phyloP scores from a whole-genome alignment of 2,888 invertebrate species.

The Scrobipalpa costella region DNA sequence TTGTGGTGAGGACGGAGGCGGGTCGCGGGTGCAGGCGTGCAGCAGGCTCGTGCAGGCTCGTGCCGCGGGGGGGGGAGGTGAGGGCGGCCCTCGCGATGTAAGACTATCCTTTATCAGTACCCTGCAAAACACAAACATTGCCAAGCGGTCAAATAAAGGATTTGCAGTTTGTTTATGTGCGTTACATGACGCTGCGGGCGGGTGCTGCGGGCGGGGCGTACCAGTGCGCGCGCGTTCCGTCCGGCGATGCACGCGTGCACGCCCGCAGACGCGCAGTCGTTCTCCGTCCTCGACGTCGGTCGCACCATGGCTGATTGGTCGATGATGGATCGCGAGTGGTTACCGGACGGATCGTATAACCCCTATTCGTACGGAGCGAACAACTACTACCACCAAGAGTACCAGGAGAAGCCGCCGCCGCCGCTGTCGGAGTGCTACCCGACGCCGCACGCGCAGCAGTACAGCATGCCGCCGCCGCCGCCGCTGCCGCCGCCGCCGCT shows the following conservation, averaged over 20 bases:
- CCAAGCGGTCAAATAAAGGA: conserved; percentile 61
- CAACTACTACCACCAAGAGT: conserved; percentile 39
- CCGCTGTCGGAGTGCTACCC: conserved; percentile 34
- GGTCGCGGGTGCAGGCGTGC: conserved; percentile 11
- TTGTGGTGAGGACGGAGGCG: background rate
- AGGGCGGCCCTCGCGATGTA: conserved; percentile 2
- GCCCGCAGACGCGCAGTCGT: conserved; percentile 48
- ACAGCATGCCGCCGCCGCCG: conserved; percentile 33
- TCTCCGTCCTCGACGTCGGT: conserved; percentile 33
- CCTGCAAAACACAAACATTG: conserved; percentile 40
- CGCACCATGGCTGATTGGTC: conserved; percentile 59
- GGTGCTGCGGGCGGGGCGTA: conserved; percentile 43
- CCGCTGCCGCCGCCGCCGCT: conserved; percentile 32
- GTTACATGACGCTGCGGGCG: conserved; percentile 52
- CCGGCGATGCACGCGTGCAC: conserved; percentile 60
- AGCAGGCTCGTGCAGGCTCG: background rate
- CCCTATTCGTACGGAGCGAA: conserved; percentile 44
- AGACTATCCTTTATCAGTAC: conserved; percentile 55
- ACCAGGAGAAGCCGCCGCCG: conserved; percentile 35
- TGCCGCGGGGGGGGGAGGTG: background rate
- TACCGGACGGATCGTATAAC: conserved; percentile 41
- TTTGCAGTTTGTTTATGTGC: conserved; percentile 72
- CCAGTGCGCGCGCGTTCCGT: conserved; percentile 66
- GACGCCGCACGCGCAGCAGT: conserved; percentile 27
- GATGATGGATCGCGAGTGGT: conserved; percentile 47